phyloP scores from a whole-genome alignment of 2,113 vertebrate genomes.

The Pleuronectes platessa region DNA sequence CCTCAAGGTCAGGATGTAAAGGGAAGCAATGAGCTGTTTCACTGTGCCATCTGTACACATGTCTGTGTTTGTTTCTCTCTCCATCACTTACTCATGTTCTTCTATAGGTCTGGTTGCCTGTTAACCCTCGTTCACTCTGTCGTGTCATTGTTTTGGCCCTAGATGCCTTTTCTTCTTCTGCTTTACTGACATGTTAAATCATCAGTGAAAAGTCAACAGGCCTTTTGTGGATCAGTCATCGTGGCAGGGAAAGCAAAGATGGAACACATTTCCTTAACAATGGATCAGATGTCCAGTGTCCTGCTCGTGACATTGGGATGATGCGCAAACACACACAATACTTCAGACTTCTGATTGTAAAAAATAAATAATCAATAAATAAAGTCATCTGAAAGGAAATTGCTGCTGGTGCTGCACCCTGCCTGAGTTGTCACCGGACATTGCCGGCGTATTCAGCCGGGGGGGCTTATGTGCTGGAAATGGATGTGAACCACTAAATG shows the following conservation, averaged over 20 bases:
- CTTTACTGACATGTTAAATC: neutral
- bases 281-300: neutral
- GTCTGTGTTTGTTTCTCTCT: neutral
- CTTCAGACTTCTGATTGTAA: no score
- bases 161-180: neutral
- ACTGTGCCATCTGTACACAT: constrained; percentile 37
- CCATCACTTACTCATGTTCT: neutral
- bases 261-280: neutral
- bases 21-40: constrained; percentile 40
- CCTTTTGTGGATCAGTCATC: neutral
- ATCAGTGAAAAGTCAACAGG: neutral
- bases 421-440: no score
- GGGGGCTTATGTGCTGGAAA: no score
- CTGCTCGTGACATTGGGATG: neutral
- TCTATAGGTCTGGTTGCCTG: neutral
- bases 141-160: neutral
- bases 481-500: no score
- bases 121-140: neutral
- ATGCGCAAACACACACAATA: neutral
- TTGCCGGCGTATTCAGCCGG: no score
- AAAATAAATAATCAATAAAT: no score
- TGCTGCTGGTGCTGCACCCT: no score
- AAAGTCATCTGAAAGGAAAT: no score
- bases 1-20: constrained; percentile 53
- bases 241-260: neutral